Evolutionary conservation across 2,888 invertebrate species (phyloP).

Genomic region (Brachypalpus laphriformis): DNA sequence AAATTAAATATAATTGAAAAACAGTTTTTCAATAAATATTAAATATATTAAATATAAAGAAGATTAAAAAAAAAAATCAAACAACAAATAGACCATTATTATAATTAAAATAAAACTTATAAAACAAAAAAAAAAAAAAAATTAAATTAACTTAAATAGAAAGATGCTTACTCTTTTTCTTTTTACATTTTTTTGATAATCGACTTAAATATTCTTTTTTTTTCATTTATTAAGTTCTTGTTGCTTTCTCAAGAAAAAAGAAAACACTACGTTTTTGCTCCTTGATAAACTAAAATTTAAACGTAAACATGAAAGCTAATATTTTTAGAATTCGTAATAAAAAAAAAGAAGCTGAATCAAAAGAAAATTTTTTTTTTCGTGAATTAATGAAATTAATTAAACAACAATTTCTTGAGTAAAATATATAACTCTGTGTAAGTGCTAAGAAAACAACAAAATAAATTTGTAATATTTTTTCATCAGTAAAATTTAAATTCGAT

Average conservation of each 20-base stretch:
- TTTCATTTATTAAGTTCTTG: conserved; percentile 35
- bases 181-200: conserved; percentile 28
- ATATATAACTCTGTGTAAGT: conserved; percentile 36
- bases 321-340: neutral
- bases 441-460: conserved; percentile 26
- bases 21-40: conserved; percentile 53
- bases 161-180: conserved; percentile 38
- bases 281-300: neutral
- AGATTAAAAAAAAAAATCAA: conserved; percentile 24
- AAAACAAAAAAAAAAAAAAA: conserved; percentile 39
- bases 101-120: conserved; percentile 40
- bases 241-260: conserved; percentile 42
- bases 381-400: conserved; percentile 22
- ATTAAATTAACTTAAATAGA: conserved; percentile 45
- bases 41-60: conserved; percentile 56
- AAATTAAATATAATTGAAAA: conserved; percentile 22
- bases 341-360: conserved; percentile 9
- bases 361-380: conserved; percentile 5
- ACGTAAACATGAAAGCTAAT: neutral
- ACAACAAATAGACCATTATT: conserved; percentile 58
- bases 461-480: conserved; percentile 66
- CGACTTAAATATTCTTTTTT: conserved; percentile 36
- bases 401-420: neutral
- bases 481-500: conserved; percentile 53
- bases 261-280: conserved; percentile 10